Percentiles rank a stretch among this genome's conserved stretches.
Conservation (phyloP, 2,113 vertebrate genomes). For the Myiagra hebetior region DNA sequence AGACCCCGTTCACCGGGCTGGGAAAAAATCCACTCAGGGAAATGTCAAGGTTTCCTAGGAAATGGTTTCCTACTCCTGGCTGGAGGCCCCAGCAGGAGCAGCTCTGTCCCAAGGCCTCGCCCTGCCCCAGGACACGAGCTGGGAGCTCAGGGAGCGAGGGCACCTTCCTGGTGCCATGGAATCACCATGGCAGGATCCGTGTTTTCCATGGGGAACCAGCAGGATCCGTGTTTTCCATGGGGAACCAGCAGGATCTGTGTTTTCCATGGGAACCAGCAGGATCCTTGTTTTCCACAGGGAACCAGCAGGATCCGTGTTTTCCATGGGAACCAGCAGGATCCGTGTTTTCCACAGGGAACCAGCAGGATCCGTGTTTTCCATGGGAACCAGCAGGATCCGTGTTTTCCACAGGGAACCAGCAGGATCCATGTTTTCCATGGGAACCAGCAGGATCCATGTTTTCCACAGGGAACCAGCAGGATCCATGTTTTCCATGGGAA, state of each 20-base stretch:
- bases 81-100: background rate
- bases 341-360: too few species aligned
- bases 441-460: too few species aligned
- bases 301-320: too few species aligned
- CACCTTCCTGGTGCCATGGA: background rate
- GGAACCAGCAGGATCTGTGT: constrained; percentile 29
- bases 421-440: too few species aligned
- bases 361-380: too few species aligned
- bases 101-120: background rate
- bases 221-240: constrained; percentile 49
- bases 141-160: background rate
- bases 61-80: background rate
- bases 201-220: constrained; percentile 68
- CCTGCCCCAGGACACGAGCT: background rate
- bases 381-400: too few species aligned
- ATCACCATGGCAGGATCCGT: constrained; percentile 36
- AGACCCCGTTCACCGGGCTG: background rate
- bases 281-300: too few species aligned
- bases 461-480: too few species aligned
- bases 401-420: too few species aligned
- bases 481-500: too few species aligned
- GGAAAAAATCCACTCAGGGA: background rate
- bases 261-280: too few species aligned
- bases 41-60: background rate
- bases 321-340: too few species aligned